phyloP scores from a whole-genome alignment of 2,888 invertebrate genomes.

The Falcaria lacertinaria region DNA sequence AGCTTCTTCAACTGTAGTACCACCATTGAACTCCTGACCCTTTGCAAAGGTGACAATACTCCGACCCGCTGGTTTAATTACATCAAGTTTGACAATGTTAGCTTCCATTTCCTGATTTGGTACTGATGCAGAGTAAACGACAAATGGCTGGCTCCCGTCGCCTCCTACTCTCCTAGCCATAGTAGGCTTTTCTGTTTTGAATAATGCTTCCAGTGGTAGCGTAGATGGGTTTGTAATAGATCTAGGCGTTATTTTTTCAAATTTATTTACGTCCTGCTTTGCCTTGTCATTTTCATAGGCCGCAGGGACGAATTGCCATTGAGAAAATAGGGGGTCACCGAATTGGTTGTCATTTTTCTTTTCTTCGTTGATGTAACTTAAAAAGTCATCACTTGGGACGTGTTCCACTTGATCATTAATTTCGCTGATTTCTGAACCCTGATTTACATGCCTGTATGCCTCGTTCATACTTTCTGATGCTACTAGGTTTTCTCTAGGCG shows the following conservation, averaged over 20 bases:
- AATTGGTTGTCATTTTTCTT: slow-evolving; percentile 46
- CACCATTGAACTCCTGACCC: slow-evolving; percentile 61
- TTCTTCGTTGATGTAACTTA: slow-evolving; percentile 62
- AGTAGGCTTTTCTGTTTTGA: slow-evolving; percentile 75
- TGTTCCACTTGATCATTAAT: slow-evolving; percentile 40
- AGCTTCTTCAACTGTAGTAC: slow-evolving; percentile 37
- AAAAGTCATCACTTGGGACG: slow-evolving; percentile 51
- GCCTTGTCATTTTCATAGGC: slow-evolving; percentile 66
- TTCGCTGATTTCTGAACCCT: slow-evolving; percentile 26
- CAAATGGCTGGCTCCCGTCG: slow-evolving; percentile 56
- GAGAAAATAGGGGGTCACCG: slow-evolving; percentile 35
- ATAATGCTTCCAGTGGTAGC: slow-evolving; percentile 83
- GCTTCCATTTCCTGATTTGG: slow-evolving; percentile 49
- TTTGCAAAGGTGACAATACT: slow-evolving; percentile 62
- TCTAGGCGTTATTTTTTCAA: slow-evolving; percentile 63
- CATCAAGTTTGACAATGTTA: slow-evolving; percentile 52
- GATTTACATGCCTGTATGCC: slow-evolving; percentile 63
- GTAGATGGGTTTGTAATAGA: slow-evolving; percentile 81
- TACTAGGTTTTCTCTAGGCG: slow-evolving; percentile 64
- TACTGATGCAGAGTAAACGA: slow-evolving; percentile 68
- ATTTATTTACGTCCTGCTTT: slow-evolving; percentile 41
- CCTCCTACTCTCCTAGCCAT: slow-evolving; percentile 43
- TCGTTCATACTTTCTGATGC: slow-evolving; percentile 75
- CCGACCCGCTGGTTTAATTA: slow-evolving; percentile 52
- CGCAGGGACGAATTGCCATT: slow-evolving; percentile 73